Evolutionary conservation across 1,140 invertebrate species (phyloP), one percentile per base, ranked within the genome.

Genomic region (Cydia pomonella): DNA sequence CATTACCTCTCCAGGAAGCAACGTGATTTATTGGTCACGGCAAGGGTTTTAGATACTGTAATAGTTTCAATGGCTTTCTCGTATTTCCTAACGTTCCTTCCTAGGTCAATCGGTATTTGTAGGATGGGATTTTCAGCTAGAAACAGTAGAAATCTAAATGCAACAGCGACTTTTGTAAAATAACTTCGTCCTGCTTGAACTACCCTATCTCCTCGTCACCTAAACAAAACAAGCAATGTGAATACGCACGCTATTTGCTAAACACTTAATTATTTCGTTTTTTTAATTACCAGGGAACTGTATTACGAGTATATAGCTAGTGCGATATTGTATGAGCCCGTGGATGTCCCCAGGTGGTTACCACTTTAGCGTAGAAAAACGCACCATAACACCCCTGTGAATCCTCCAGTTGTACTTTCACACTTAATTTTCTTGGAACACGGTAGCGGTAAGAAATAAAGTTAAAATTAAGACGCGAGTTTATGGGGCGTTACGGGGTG

Each of bases 391-490:
- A 82, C 82, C 72, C 77, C 80, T 81, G 84, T 79, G 84, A 89
- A 91, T 87, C 84, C 84, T 84, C 87, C 82, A 86, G 82, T 84
- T 85, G 83, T 90, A 89, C 86, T 85, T 90, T 92, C 85, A 86
- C 90, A 92, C 90, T 91, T 92, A 92, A 92, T 92, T 92, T 92
- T 91, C 88, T 88, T 88, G 83, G 79, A 89, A 90, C 89, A 84
- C 79, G 89, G 90, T 83, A 83, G 88, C 87, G 87, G 88, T 92
- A 90, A 91, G 89, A 91, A 91, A 92, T 92, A 92, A 92, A 92
- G 88, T 92, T 92, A 92, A 92, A 92, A 92, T 91, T 92, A 91
- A 92, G 91, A 92, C 89, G 88, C 89, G 87, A 91, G 89, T 92
- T 92, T 92, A 92, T 91, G 89, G 87, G 86, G 91, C 89, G 90